Conservation (phyloP, 2,888 invertebrate genomes). For the Rhagophthalmus giganteus region DNA sequence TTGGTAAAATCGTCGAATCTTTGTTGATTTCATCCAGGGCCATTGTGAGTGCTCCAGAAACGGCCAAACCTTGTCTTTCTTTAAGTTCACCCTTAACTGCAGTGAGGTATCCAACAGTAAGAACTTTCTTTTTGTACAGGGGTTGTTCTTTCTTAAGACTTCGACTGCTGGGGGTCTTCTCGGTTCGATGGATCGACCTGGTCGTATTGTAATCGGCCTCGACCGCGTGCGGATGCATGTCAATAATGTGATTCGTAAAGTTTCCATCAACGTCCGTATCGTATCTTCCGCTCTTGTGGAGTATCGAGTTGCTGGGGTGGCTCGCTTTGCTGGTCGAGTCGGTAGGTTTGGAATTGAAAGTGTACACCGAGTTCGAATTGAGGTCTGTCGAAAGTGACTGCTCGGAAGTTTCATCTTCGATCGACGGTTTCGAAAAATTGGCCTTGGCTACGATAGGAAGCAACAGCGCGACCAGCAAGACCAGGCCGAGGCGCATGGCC, state of each 20-base stretch:
- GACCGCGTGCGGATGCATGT: neutral
- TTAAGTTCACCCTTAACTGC: constrained; percentile 72
- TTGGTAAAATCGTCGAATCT: constrained; percentile 68
- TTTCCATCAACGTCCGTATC: constrained; percentile 30
- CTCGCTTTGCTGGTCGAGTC: constrained; percentile 28
- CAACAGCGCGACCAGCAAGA: constrained; percentile 58
- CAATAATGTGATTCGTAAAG: constrained; percentile 17
- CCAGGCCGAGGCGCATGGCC: constrained; percentile 66
- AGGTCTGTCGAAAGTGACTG: constrained; percentile 23
- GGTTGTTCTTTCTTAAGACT: constrained; percentile 55
- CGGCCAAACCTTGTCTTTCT: constrained; percentile 81
- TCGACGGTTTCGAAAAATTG: constrained; percentile 25
- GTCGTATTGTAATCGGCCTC: constrained; percentile 24
- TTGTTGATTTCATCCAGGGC: constrained; percentile 83
- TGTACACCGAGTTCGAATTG: constrained; percentile 26
- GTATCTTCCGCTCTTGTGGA: constrained; percentile 32
- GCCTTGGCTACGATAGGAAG: constrained; percentile 45
- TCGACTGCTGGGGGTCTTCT: constrained; percentile 39
- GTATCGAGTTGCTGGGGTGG: constrained; percentile 23
- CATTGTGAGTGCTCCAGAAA: constrained; percentile 88
- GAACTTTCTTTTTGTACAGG: constrained; percentile 60
- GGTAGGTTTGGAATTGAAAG: constrained; percentile 22
- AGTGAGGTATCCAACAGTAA: constrained; percentile 85
- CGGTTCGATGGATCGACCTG: constrained; percentile 10
- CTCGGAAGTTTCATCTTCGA: constrained; percentile 21